phyloP scores from a whole-genome alignment of 2,888 invertebrate genomes.

The Erebia aethiops region DNA sequence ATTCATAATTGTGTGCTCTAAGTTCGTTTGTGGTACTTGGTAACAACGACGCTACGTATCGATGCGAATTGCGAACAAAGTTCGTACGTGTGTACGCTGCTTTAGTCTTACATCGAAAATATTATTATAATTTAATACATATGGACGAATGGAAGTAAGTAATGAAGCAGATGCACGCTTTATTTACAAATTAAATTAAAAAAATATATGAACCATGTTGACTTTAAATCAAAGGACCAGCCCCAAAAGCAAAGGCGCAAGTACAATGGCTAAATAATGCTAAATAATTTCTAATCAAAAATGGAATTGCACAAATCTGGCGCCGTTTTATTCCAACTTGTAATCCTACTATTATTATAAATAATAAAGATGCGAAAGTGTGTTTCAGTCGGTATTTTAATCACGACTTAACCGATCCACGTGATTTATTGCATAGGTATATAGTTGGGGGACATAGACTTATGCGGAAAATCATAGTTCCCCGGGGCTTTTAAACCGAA shows the following conservation, averaged over 20 bases:
- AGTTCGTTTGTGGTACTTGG: no score
- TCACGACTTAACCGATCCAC: no score
- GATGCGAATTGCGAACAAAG: no score
- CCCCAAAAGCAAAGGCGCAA: conserved; percentile 3
- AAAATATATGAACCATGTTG: neutral
- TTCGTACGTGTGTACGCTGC: no score
- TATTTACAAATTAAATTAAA: conserved; percentile 18
- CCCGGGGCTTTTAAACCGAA: no score
- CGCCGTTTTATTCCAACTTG: conserved; percentile 4
- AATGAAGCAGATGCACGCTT: conserved; percentile 8
- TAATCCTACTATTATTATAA: neutral
- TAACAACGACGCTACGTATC: no score
- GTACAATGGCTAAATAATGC: conserved; percentile 33
- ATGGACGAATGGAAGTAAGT: conserved; percentile 34
- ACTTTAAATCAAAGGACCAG: conserved; percentile 14
- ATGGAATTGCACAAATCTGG: conserved; percentile 28
- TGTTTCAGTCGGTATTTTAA: no score
- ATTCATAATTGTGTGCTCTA: no score
- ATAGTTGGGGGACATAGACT: no score
- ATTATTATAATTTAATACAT: neutral
- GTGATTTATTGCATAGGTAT: no score
- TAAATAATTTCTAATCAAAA: conserved; percentile 16
- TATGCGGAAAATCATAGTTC: no score
- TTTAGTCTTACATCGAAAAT: neutral
- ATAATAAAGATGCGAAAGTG: neutral